Conservation (phyloP, 2,797 vertebrate species). For the Typhlichthys subterraneus region DNA sequence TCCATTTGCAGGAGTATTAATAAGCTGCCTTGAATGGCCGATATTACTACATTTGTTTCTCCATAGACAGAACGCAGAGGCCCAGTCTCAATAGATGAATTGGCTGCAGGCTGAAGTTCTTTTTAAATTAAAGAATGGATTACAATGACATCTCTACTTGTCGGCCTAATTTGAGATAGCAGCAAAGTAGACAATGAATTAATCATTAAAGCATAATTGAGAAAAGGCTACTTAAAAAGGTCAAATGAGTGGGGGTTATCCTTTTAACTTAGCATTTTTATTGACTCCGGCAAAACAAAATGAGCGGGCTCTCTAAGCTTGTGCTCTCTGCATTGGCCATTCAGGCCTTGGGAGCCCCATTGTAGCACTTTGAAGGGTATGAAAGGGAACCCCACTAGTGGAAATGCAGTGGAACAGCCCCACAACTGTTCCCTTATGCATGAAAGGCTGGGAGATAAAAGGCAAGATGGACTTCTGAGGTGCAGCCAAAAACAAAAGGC, state of each 20-base stretch:
- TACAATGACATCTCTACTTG: constrained; percentile 4
- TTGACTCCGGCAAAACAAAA: constrained; percentile 99
- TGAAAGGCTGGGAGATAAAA: constrained; percentile 99
- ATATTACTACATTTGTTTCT: not conserved
- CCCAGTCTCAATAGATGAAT: constrained; percentile 6
- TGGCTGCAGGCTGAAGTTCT: not conserved
- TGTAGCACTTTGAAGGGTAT: constrained; percentile 95
- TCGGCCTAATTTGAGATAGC: constrained; percentile 22
- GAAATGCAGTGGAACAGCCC: constrained; percentile 99
- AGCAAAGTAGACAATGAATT: constrained; percentile 66
- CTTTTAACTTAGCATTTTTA: constrained; percentile 98
- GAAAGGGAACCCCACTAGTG: constrained; percentile 99
- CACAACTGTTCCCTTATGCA: constrained; percentile 99
- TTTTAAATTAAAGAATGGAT: constrained; percentile 8
- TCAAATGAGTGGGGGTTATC: constrained; percentile 81
- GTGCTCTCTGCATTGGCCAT: constrained; percentile 96
- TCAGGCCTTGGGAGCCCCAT: constrained; percentile 90
- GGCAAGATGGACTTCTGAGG: constrained; percentile 99
- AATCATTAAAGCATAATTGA: constrained; percentile 85
- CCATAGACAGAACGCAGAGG: not conserved
- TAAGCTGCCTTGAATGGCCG: not conserved
- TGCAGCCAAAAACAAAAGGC: constrained; percentile 98
- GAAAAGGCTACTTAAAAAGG: constrained; percentile 68
- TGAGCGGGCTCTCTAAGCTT: constrained; percentile 95
- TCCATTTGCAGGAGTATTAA: not conserved